Evolutionary conservation across 2,888 invertebrate species (phyloP), one percentile per base, ranked within the genome.

Genomic region (Phytoseiulus persimilis): DNA sequence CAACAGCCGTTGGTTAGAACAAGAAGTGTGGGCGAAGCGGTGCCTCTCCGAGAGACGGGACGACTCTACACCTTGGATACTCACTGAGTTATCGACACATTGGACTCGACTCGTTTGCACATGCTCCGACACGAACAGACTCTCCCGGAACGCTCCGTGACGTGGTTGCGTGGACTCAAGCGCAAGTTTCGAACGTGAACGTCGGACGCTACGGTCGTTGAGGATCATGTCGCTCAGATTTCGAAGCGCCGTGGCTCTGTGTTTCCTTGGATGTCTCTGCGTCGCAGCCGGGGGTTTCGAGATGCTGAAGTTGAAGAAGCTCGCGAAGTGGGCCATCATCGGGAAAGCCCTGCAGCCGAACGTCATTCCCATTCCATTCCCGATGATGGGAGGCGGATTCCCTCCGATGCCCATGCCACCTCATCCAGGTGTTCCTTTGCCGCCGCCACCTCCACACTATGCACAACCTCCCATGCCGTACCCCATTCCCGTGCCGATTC

Each of bases 271-370:
- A 32, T 87, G n/a, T 33, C 32, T 87, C 32, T 87, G 87, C 0
- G 39, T 87, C 32, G 87, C 87, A 23, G 87, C 87, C 23, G 87
- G 87, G 33, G 87, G 87, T 28, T 87, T 87, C 33, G 87, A 87
- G 33, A 87, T 87, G 87, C 87, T 87, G 31, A 87, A 87, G 33
- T 23, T 87, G 87, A 87, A 87, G 23, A 87, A 87, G 39, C 45
- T 87, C 23, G 87, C 87, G 32, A 87, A 87, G 23, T 87, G 87
- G 87, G 87, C 87, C 28, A 87, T 87, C 33, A 87, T 87, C 87
- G 87, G 87, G 0, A 87, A 45, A 32, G 87, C 87, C 31, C 32
- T 87, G 87, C 87, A 87, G 33, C 87, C 87, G 31, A 87, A 87
- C 23, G 87, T 87, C 0, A 87, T 87, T 11, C 87, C 87, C 6